Evolutionary conservation across 2,888 invertebrate species (phyloP), one percentile per base, ranked within the genome.

Genomic region (Drosophila sordidula): DNA sequence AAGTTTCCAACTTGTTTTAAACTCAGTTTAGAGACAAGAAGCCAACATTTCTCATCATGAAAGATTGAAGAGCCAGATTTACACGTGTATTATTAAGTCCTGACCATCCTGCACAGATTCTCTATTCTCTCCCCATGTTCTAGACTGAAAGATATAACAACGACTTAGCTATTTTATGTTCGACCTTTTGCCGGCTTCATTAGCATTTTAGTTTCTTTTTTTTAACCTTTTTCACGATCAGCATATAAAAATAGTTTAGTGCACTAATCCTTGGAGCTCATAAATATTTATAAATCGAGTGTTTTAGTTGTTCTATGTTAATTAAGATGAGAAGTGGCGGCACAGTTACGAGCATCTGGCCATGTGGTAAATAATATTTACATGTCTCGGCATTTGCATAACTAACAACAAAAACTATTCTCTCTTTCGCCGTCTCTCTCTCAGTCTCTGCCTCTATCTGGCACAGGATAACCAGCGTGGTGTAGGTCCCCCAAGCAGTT

Each of bases 291-390:
- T 83, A 70, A 72, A 70, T 57, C 56, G 68, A 72, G 78, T 88
- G 81, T 51, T 73, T 84, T 69, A 84, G 78, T 87, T 88, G 83
- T 88, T 75, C 64, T 88, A 84, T 84, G 83, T 78, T 89, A 84
- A 84, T 84, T 78, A 65, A 76, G 70, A 59, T 52, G 29, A 49
- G 74, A 80, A 80, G 80, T 77, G 64, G 59, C 64, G 76, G 74
- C 64, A 70, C 58, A 84, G 75, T 84, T 80, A 65, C 68, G 71
- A 87, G 87, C 89, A 83, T 88, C 89, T 83, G 89, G 68, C 66
- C 66, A 72, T 84, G 87, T 75, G 83, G 89, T 87, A 89, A 87
- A 84, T 88, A 80, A 66, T 88, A 88, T 88, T 84, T 84, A 88
- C 83, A 88, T 84, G 75, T 59, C 71, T 72, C 62, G 51, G 49